Conservation (phyloP, 2,888 invertebrate species). For the Nomada goodeniana region DNA sequence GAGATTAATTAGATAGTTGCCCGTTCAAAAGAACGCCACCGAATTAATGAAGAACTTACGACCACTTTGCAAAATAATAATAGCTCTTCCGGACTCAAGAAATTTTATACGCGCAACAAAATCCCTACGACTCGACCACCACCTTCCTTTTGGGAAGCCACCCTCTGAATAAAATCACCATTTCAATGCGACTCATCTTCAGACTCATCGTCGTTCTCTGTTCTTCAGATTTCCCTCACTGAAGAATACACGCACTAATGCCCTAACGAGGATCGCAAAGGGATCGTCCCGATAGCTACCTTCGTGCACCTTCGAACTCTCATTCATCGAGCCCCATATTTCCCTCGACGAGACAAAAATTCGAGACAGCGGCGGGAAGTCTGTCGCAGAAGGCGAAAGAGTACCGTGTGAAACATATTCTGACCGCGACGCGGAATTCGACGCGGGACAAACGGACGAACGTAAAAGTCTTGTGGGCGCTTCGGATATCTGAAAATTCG, state of each 20-base stretch:
- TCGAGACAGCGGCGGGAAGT: neutral
- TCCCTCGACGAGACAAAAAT: neutral
- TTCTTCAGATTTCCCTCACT: too few relatives aligned
- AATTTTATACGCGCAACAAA: too few relatives aligned
- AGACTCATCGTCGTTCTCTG: neutral
- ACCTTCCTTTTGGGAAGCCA: neutral
- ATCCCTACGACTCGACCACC: too few relatives aligned
- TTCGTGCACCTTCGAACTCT: neutral
- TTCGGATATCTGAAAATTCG: too few relatives aligned
- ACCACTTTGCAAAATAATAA: too few relatives aligned
- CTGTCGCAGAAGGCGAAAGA: constrained; percentile 8
- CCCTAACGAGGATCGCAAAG: neutral
- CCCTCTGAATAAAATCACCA: too few relatives aligned
- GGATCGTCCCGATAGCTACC: neutral
- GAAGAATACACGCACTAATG: too few relatives aligned
- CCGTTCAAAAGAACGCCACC: neutral
- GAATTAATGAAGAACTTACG: too few relatives aligned
- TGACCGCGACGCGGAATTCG: constrained; percentile 35
- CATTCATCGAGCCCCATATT: neutral
- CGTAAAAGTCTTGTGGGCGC: neutral
- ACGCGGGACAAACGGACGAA: constrained; percentile 11
- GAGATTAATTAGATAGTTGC: constrained; percentile 3
- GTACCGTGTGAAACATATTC: constrained; percentile 34
- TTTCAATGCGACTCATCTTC: neutral
- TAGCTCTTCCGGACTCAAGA: too few relatives aligned